phyloP scores from a whole-genome alignment of 2,797 vertebrate species.

The Lemur catta region DNA sequence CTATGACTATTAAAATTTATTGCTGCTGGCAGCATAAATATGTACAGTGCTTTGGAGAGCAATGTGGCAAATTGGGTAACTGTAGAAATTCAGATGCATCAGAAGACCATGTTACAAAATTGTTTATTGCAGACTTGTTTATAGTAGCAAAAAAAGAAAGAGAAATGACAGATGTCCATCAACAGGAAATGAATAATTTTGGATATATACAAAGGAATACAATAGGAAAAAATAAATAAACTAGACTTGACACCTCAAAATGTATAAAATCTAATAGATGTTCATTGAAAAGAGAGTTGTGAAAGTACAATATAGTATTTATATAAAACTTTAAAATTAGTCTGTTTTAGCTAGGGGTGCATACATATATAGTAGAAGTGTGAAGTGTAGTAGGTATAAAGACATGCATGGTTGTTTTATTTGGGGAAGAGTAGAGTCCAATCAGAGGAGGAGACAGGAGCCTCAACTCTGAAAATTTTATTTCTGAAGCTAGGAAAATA shows the following conservation, averaged over 20 bases:
- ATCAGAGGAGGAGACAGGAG: background rate
- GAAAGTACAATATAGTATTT: background rate
- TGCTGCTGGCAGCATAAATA: background rate
- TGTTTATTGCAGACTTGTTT: background rate
- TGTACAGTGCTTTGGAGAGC: background rate
- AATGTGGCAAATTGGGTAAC: background rate
- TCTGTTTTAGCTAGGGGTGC: background rate
- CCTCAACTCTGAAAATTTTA: background rate
- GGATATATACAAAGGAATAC: background rate
- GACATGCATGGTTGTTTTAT: background rate
- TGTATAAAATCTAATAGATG: background rate
- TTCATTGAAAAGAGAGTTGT: background rate
- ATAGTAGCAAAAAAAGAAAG: background rate
- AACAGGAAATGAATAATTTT: background rate
- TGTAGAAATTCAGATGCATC: background rate
- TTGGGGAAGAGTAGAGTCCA: background rate
- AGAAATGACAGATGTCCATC: background rate
- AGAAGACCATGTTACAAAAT: background rate
- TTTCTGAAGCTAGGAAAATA: background rate
- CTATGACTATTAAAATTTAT: background rate
- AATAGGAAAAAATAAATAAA: background rate
- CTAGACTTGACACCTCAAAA: background rate
- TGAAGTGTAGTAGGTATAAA: background rate
- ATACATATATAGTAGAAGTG: background rate
- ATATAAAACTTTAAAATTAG: constrained; percentile 19